Evolutionary conservation across 2,888 invertebrate genomes (phyloP).

Genomic region (Mesopsocus fuscifrons): DNA sequence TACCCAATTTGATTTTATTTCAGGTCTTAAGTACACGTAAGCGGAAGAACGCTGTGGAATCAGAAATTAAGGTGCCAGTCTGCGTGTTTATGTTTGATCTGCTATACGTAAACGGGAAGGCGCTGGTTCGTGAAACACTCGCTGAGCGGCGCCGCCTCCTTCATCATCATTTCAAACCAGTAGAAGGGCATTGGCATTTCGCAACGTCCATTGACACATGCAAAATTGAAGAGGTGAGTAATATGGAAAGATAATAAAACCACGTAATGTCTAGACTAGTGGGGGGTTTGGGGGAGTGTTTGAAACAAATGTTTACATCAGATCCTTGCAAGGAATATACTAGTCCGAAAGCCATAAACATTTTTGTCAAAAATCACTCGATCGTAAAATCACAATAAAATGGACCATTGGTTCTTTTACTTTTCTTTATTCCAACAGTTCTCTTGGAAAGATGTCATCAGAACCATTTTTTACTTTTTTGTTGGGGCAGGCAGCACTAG

Average conservation of each 20-base stretch:
- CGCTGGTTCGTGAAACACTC: constrained; percentile 65
- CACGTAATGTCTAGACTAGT: too few species aligned
- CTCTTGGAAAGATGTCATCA: background rate
- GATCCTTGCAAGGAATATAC: too few species aligned
- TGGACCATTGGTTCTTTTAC: too few species aligned
- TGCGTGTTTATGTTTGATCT: constrained; percentile 96
- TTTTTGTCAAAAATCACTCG: too few species aligned
- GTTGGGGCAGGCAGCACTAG: too few species aligned
- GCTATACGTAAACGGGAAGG: constrained; percentile 70
- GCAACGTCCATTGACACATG: constrained; percentile 66
- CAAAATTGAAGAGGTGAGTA: constrained; percentile 56
- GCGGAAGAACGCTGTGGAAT: constrained; percentile 39
- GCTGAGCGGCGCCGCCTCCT: constrained; percentile 51
- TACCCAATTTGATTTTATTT: constrained; percentile 9
- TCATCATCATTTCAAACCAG: constrained; percentile 44
- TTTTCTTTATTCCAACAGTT: too few species aligned
- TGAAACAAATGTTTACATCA: too few species aligned
- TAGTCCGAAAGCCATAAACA: too few species aligned
- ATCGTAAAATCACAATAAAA: too few species aligned
- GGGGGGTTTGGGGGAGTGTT: too few species aligned
- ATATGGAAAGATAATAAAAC: too few species aligned
- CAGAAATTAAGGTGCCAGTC: constrained; percentile 69
- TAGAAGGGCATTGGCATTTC: constrained; percentile 70
- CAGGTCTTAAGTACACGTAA: constrained; percentile 2
- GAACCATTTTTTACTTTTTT: background rate